Percentiles rank a stretch among this genome's conserved stretches.
Evolutionary conservation across 1,140 invertebrate genomes (phyloP).

Genomic region (Drosophila murphyi): DNA sequence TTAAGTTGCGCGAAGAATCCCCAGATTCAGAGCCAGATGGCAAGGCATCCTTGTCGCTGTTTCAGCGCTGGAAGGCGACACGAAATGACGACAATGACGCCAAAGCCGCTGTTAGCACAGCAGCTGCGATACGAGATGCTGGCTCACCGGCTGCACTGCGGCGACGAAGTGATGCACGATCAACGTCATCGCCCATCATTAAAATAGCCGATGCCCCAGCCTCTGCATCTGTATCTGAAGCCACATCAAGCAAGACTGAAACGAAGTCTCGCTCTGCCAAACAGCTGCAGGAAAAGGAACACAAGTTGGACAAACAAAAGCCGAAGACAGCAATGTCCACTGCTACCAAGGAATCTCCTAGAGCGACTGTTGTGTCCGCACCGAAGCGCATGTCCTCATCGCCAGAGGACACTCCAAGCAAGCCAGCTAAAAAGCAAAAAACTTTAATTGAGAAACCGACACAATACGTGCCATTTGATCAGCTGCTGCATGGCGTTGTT

Average conservation of each 20-base stretch:
- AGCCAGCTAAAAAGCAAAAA: conserved; percentile 56
- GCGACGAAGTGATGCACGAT: conserved; percentile 18
- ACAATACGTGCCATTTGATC: conserved; percentile 85
- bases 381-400: conserved; percentile 55
- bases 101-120: conserved; percentile 19
- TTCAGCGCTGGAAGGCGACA: conserved; percentile 74
- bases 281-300: no score
- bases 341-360: conserved; percentile 5
- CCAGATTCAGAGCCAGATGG: conserved; percentile 84
- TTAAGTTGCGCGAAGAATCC: conserved; percentile 87
- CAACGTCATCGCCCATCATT: conserved; percentile 8
- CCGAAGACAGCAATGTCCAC: not conserved
- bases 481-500: conserved; percentile 88
- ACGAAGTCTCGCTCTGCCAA: no score
- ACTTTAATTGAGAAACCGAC: conserved; percentile 22
- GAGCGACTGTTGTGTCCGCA: not conserved
- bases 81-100: conserved; percentile 1
- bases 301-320: not conserved
- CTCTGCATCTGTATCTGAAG: no score
- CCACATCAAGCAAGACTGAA: conserved; percentile 2
- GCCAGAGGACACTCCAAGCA: conserved; percentile 2
- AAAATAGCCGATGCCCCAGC: not conserved
- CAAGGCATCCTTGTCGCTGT: conserved; percentile 42
- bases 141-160: conserved; percentile 31
- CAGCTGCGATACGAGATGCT: conserved; percentile 64